Evolutionary conservation across 2,888 invertebrate species (phyloP), one percentile per base, ranked within the genome.

Genomic region (Penaeus monodon): DNA sequence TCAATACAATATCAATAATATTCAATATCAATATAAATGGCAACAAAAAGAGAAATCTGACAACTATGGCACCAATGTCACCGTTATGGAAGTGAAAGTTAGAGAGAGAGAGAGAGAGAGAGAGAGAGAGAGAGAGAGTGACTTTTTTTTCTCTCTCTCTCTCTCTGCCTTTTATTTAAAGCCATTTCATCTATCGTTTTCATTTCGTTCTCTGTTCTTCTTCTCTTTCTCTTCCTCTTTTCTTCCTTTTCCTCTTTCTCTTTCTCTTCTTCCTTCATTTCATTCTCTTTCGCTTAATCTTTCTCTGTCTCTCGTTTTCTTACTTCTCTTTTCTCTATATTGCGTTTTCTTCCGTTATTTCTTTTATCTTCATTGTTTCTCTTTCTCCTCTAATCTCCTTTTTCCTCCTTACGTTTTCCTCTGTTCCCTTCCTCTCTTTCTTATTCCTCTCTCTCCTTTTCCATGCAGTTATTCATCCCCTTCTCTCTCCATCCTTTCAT

Each of bases 261-360:
- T 27, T 38, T 27, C 29, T 73, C 29, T 14, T 27, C 38, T 27
- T n/a, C n/a, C 33, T n/a, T n/a, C n/a, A 7, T n/a, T 70, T n/a
- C 33, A 17, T 70, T 33, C 6, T n/a, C 7, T n/a, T 17, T n/a
- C 70, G 12, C 70, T 70, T 29, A 29, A n/a, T 70, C 70, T 70
- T 29, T 22, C 70, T 70, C 70, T 70, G 27, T 70, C 70, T 70
- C 70, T 70, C 70, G 27, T 29, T 70, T 29, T 70, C 70, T n/a
- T 29, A 24, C 70, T 70, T 29, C 29, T n/a, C 17, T 29, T 70
- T 29, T 68, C 24, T 68, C 68, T 68, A 14, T 68, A n/a, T 68
- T 33, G 33, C 33, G 33, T 29, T 68, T 29, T 70, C n/a, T 70
- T 29, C n/a, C n/a, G n/a, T n/a, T 70, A n/a, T 70, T 29, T 70